Evolutionary conservation across 2,113 vertebrate species (phyloP), one percentile per base, ranked within the genome.

Genomic region (human): DNA sequence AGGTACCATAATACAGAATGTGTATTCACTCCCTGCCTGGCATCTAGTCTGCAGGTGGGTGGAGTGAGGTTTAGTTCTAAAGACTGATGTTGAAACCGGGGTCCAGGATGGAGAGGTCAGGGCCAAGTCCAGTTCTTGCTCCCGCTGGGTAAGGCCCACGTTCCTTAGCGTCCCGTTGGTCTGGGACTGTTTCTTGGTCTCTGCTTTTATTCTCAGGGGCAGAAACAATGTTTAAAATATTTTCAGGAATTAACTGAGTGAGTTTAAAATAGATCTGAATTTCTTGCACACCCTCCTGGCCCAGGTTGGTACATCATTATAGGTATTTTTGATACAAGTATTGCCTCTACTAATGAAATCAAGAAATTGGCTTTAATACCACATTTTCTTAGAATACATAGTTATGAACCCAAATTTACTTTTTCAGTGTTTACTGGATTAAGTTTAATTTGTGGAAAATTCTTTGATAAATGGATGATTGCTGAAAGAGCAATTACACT

Each of bases 361-460:
- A 90, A 92, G 57, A 88, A 82, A 66, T 81, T 78, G 27, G 8
- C 45, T 96, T 35, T 52, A 40, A 43, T 38, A 27, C 22, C 52
- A 3, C 50, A 59, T 91, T 97, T 84, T 82, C 81, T 78, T 94
- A 64, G 72, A 89, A 8, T 55, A 30, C 35, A 18, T 80, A 43
- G 30, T 88, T 91, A 20, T 90, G 38, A 97, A 92, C 8, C 20
- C 61, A 75, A 12, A 38, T 79, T 68, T 68, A 30, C 59, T 73
- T 72, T 82, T 86, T 75, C n/a, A 52, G 30, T 38, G 8, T 96
- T 93, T 61, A n/a, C 25, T 92, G 18, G 55, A 55, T 93, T 87
- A 32, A 23, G 17, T 82, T 80, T 90, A 55, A 84, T 90, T 82
- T 78, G 45, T 84, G 75, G n/a, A 80, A 81, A 89, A 52, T 94